phyloP scores from a whole-genome alignment of 2,888 invertebrate species.

The Nomada flava region DNA sequence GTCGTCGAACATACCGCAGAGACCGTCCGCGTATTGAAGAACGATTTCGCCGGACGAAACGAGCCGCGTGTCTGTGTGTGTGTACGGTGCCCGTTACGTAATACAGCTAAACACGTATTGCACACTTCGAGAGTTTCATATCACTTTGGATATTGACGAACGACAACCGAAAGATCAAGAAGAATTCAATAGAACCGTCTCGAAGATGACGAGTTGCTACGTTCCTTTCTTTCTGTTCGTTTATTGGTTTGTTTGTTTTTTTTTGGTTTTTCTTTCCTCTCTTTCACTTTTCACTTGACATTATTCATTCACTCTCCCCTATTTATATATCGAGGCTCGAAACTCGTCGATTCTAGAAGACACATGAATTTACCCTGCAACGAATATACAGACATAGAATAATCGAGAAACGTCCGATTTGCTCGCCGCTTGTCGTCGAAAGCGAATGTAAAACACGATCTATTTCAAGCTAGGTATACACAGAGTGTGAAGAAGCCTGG shows the following conservation, averaged over 20 bases:
- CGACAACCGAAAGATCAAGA: conserved; percentile 3
- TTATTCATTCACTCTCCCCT: too few relatives aligned
- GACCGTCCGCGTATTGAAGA: not conserved
- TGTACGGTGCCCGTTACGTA: not conserved
- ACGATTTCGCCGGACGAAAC: not conserved
- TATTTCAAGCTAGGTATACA: not conserved
- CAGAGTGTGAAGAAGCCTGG: conserved; percentile 3
- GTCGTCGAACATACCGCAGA: not conserved
- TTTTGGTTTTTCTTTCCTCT: not conserved
- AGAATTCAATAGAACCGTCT: conserved; percentile 2
- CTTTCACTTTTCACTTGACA: not conserved
- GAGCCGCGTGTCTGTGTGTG: not conserved
- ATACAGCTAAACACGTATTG: not conserved
- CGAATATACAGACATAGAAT: conserved; percentile 32
- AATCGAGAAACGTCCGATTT: conserved; percentile 27
- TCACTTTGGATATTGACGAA: not conserved
- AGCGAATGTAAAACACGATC: conserved; percentile 3
- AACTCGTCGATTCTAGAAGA: conserved; percentile 39
- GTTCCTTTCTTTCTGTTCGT: not conserved
- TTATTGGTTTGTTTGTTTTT: too few relatives aligned
- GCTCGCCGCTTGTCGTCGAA: conserved; percentile 27
- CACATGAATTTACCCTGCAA: conserved; percentile 57
- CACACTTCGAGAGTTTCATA: conserved; percentile 1
- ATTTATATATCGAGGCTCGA: not conserved
- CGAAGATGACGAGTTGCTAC: not conserved